Conservation (phyloP, 2,113 vertebrate species). For the Burhinus oedicnemus region DNA sequence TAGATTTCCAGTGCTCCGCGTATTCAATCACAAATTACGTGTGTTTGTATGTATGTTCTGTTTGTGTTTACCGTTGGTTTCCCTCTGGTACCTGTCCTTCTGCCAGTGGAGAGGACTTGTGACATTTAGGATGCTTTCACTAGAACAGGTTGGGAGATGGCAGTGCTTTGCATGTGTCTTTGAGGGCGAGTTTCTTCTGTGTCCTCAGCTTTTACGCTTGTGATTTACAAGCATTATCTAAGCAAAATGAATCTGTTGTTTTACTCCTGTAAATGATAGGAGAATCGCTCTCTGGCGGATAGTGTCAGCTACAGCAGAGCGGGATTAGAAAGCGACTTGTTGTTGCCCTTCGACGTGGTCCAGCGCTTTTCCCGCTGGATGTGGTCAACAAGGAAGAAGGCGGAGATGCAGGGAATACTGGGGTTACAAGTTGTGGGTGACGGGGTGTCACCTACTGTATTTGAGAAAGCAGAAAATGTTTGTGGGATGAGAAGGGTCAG, state of each 20-base stretch:
- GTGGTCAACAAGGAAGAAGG: accelerated
- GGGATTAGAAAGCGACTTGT: not conserved
- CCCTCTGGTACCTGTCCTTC: not conserved
- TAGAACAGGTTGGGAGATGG: not conserved
- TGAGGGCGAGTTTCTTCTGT: not conserved
- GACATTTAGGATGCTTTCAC: not conserved
- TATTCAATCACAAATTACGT: not conserved
- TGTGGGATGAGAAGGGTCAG: not conserved
- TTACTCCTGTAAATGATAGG: not conserved
- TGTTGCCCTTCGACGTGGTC: not conserved
- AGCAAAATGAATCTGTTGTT: not conserved
- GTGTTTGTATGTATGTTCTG: not conserved
- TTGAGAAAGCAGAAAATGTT: not conserved
- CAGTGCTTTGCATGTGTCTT: not conserved
- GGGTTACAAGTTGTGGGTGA: not conserved
- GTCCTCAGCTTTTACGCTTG: not conserved
- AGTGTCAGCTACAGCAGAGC: not conserved
- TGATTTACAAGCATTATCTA: not conserved
- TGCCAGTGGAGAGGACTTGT: not conserved
- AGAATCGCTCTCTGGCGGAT: not conserved
- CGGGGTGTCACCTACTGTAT: not conserved
- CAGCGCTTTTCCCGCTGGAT: not conserved
- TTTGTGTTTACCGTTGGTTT: not conserved
- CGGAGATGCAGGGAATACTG: not conserved
- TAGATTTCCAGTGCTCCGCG: not conserved